Base-by-base conservation (phyloP, 2,888 invertebrate genomes). In the Eupithecia insigniata region DNA sequence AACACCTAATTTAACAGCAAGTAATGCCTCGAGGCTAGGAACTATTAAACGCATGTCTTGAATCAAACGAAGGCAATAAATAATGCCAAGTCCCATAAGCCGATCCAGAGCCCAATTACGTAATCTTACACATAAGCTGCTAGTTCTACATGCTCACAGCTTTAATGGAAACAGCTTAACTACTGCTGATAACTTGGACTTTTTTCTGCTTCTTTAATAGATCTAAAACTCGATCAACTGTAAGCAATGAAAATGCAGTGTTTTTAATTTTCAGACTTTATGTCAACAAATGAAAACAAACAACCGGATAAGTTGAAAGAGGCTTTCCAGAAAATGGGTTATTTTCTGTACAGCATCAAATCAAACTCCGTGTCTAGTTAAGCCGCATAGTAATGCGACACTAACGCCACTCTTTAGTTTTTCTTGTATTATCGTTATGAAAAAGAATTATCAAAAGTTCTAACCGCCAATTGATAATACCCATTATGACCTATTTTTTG, bases 41-140 rank as follows among this genome's bases (percentile, higher is more conserved):
- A 60, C 60, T 60, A 69, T 67, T 58, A 73, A 70, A 46, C 36
- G 32, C 66, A 62, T 69, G 72, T 32, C 69, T 73, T 67, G 55
- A 69, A 69, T 67, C 71, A 71, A 74, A 74, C 46, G 67, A 71
- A 43, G 28, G 71, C 71, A 51, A 74, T 74, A 74, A 74, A 74
- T 71, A 74, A 74, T 71, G 71, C 3, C 71, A 55, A 74, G 74
- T 66, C 69, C 64, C 36, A 28, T 70, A 73, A 76, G 73, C 73
- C 70, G 12, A 61, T 66, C 69, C 71, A 51, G 32, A 70, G 70
- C 73, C 73, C 71, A 73, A 76, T 76, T 71, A 71, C 71, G 73
- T 76, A 73, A 73, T 71, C 73, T 71, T 55, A 69, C 71, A 68
- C 62, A 70, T 74, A 74, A 74, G 74, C 64, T 74, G 71, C 36